Evolutionary conservation across 1,140 invertebrate species (phyloP).

Genomic region (Goniozus legneri): DNA sequence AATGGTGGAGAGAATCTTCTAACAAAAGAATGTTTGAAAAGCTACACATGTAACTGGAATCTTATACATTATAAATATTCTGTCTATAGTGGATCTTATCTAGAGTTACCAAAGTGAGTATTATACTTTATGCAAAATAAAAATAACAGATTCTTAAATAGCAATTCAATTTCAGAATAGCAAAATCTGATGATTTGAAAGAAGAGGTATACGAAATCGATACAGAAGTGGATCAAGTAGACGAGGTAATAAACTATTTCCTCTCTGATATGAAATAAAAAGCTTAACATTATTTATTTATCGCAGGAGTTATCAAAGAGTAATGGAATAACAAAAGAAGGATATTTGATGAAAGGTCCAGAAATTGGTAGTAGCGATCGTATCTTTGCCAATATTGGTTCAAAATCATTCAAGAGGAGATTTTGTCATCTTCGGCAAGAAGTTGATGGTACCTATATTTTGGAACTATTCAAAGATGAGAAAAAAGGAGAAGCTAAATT

Average conservation of each 20-base stretch:
- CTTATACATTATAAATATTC: constrained; percentile 85
- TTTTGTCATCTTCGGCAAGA: constrained; percentile 86
- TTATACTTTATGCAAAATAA: constrained; percentile 4
- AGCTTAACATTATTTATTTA: constrained; percentile 8
- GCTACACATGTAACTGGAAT: constrained; percentile 83
- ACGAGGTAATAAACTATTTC: constrained; percentile 75
- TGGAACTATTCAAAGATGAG: constrained; percentile 91
- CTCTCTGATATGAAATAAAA: too few relatives aligned
- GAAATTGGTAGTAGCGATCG: constrained; percentile 75
- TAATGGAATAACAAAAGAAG: constrained; percentile 81
- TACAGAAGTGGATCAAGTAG: constrained; percentile 76
- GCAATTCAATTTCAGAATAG: constrained; percentile 60
- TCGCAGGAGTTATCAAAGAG: constrained; percentile 55
- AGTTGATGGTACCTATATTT: constrained; percentile 84
- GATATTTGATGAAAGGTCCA: constrained; percentile 85
- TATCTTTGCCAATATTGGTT: constrained; percentile 81
- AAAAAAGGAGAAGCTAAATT: constrained; percentile 85
- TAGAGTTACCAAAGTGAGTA: constrained; percentile 77
- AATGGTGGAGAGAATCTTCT: constrained; percentile 63
- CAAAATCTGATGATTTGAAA: constrained; percentile 63
- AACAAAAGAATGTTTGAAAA: constrained; percentile 81
- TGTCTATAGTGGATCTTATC: constrained; percentile 77
- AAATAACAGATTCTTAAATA: too few relatives aligned
- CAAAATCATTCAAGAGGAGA: constrained; percentile 86
- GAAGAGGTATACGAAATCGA: constrained; percentile 86